Conservation (phyloP, 92 coral and sea anemone genomes). For the Paramuricea clavata region DNA sequence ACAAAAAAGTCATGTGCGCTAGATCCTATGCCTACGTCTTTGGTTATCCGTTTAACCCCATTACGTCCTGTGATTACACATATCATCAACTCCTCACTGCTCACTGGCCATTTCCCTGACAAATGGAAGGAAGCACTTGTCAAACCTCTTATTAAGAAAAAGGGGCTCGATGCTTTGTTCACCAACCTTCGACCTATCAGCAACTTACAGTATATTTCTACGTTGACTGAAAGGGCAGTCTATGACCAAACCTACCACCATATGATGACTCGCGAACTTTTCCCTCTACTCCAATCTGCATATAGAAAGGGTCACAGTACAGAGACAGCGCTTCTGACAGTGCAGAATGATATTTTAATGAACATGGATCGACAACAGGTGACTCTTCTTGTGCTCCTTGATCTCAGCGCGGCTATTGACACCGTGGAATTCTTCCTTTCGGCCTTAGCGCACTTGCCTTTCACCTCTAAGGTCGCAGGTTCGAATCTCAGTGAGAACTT, state of each 20-base stretch:
- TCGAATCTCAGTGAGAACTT: too few relatives aligned
- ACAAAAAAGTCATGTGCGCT: constrained; percentile 8
- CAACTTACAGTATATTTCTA: constrained; percentile 30
- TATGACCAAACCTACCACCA: background rate
- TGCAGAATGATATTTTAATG: constrained; percentile 8
- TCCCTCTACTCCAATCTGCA: constrained; percentile 20
- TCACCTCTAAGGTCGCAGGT: too few relatives aligned
- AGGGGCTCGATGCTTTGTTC: constrained; percentile 1
- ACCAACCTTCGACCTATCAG: constrained; percentile 41
- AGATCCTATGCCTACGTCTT: constrained; percentile 17
- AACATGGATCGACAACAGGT: background rate
- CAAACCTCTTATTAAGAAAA: constrained; percentile 6
- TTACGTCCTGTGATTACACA: constrained; percentile 9
- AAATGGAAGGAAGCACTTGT: background rate
- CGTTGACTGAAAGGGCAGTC: constrained; percentile 43
- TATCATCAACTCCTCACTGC: background rate
- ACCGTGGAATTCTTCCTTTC: background rate
- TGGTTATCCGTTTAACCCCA: background rate
- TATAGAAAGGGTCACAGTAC: constrained; percentile 25
- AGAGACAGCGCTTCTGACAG: constrained; percentile 30
- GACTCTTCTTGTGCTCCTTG: constrained; percentile 2
- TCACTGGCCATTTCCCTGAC: background rate
- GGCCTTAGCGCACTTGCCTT: too few relatives aligned
- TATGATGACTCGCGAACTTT: background rate
- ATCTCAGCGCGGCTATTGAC: constrained; percentile 22